phyloP scores from a whole-genome alignment of 2,888 invertebrate species.

The Pyrochroa serraticornis region DNA sequence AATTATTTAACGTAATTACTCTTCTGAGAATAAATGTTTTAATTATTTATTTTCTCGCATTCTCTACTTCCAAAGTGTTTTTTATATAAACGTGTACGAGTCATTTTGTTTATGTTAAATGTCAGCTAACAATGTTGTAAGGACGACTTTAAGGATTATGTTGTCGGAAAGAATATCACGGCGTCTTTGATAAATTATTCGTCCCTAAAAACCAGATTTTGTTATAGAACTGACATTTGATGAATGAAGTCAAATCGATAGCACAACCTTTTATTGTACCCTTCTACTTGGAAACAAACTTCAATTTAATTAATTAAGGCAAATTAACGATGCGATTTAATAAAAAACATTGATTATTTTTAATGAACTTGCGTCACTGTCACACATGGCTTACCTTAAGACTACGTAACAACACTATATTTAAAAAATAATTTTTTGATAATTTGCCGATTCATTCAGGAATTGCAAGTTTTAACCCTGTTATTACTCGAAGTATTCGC shows the following conservation, averaged over 20 bases:
- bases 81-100: constrained; percentile 12
- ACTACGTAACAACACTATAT: neutral
- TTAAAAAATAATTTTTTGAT: constrained; percentile 1
- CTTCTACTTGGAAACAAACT: constrained; percentile 1
- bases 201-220: neutral
- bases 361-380: constrained; percentile 18
- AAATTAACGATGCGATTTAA: no score
- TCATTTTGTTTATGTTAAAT: constrained; percentile 23
- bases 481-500: no score
- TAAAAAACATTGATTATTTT: constrained; percentile 8
- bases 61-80: constrained; percentile 23
- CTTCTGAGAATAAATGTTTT: constrained; percentile 50
- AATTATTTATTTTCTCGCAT: constrained; percentile 44
- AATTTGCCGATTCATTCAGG: no score
- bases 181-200: neutral
- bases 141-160: constrained; percentile 1
- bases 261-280: constrained; percentile 21
- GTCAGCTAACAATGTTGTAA: no score
- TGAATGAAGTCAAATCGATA: constrained; percentile 22
- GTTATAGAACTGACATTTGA: constrained; percentile 17
- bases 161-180: constrained; percentile 12
- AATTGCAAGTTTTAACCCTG: no score
- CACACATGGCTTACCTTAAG: constrained; percentile 13
- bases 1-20: constrained; percentile 51
- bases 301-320: constrained; percentile 11